These are phyloP conservation scores for Dicaeum eximium DNA, from an alignment of 2,113 vertebrate genomes.

Conservation along the genomic window DNA sequence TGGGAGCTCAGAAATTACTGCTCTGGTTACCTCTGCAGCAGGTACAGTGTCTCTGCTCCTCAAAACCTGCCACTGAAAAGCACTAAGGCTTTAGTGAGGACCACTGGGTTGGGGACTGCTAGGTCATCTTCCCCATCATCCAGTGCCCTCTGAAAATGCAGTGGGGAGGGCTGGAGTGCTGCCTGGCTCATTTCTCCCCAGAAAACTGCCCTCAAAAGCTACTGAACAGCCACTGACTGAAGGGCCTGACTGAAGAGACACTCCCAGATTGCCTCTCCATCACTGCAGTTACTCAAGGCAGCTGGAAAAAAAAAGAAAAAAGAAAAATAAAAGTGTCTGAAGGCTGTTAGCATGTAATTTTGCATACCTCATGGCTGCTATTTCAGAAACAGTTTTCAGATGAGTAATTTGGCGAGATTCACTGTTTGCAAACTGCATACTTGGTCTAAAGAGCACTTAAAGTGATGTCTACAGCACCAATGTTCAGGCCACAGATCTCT, in stretches of 20 bases:
- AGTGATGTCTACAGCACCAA: not conserved
- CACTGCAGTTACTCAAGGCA: not conserved
- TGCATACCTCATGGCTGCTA: not conserved
- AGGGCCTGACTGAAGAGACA: not conserved
- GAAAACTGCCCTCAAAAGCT: not conserved
- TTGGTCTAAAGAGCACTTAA: not conserved
- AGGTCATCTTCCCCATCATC: not conserved
- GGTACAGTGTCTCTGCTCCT: not conserved
- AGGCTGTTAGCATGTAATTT: not conserved
- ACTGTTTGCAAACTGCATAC: not conserved
- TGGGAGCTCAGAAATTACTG: not conserved
- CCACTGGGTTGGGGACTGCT: not conserved
- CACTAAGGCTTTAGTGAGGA: not conserved
- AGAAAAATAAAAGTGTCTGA: not conserved
- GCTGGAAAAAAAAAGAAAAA: not conserved
- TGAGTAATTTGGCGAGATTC: not conserved
- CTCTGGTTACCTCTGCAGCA: not conserved
- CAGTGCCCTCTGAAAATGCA: not conserved
- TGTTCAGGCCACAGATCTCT: not conserved
- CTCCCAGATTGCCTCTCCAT: not conserved
- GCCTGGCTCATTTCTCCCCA: not conserved
- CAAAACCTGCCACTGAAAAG: not conserved
- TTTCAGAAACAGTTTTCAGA: constrained; percentile 22
- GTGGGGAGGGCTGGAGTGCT: not conserved
- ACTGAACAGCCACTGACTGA: not conserved